Base-by-base conservation (phyloP, 2,797 vertebrate species). In the Nothura maculosa region DNA sequence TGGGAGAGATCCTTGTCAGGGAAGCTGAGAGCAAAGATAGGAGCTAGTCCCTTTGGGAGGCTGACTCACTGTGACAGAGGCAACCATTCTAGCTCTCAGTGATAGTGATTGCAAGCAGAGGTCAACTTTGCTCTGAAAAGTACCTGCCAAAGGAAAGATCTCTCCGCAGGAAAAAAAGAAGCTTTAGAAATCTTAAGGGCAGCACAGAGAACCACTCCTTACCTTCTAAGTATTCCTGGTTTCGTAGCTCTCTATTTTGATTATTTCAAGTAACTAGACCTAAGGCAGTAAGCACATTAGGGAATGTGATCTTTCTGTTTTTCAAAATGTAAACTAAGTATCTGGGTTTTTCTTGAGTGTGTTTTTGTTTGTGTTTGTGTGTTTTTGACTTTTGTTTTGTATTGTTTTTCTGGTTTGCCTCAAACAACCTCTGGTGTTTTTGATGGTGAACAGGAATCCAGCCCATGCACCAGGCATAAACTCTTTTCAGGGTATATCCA, bases 21-120 rank as follows among this genome's bases (percentile, higher is more conserved):
- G 83, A 96, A 93, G 83, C 25, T 88, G 72, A 92, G 88, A 90
- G 81, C 64, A 90, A 94, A 93, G 74, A 92, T 32, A 76, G 70
- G 48, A 85, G 22, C 22, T 11, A 48, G 12, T 86, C 81, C 87
- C 89, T 85, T 28, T 64, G 90, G 91, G 83, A 95, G 60, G 47
- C 73, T 92, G 50, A 40, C 57, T 92, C 67, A 61, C 30, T 3
- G 4, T 43, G 81, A 90, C 74, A 95, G 90, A 94, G 69, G 38
- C 73, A 90, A 67, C 36, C 0, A 5, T 0, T 0, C 30, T 88
- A 58, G 63, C 52, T 80, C 88, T 90, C 90, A 90, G 68, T 21
- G 47, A n/a, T 1, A 18, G 32, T 40, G 83, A 87, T 88, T 91
- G 96, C 58, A 90, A 88, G 86, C 50, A 43, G 75, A 91, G 85